Percentiles rank a stretch among this genome's conserved stretches.
Evolutionary conservation across 2,888 invertebrate genomes (phyloP).

Genomic region (Trissoscelio sp.): DNA sequence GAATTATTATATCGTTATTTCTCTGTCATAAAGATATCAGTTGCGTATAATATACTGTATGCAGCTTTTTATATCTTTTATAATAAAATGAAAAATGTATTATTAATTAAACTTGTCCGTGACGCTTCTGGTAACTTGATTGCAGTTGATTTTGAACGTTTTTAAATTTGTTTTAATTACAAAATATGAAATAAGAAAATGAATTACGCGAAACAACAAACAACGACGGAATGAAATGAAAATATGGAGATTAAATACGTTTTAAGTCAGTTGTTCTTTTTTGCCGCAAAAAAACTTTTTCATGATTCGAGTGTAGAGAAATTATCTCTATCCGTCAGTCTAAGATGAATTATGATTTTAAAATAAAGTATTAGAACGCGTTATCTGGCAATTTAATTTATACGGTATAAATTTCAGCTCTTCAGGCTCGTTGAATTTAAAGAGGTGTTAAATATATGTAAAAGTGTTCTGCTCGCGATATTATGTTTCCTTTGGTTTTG

Average conservation of each 20-base stretch:
- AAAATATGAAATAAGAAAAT: conserved; percentile 11
- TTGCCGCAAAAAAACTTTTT: conserved; percentile 10
- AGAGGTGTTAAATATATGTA: conserved; percentile 38
- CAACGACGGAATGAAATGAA: not conserved
- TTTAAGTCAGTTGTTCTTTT: not conserved
- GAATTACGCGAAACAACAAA: conserved; percentile 12
- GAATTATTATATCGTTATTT: not conserved
- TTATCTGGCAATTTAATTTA: conserved; percentile 28
- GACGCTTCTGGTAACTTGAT: not conserved
- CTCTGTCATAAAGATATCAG: conserved; percentile 10
- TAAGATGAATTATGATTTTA: conserved; percentile 30
- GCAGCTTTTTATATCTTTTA: no score
- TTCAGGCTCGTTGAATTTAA: conserved; percentile 22
- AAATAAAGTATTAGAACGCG: conserved; percentile 32
- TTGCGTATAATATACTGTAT: no score
- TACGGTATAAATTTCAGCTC: conserved; percentile 16
- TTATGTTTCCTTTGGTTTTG: conserved; percentile 17
- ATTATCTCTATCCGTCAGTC: conserved; percentile 18
- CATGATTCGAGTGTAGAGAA: not conserved
- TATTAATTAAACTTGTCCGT: conserved; percentile 6
- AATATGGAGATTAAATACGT: conserved; percentile 15
- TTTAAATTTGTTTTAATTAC: conserved; percentile 26
- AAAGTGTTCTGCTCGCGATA: conserved; percentile 16
- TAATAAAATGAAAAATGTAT: conserved; percentile 1
- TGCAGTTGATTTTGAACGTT: not conserved